Base-by-base conservation (phyloP, 1,140 invertebrate genomes). In the Meloidogyne exigua region DNA sequence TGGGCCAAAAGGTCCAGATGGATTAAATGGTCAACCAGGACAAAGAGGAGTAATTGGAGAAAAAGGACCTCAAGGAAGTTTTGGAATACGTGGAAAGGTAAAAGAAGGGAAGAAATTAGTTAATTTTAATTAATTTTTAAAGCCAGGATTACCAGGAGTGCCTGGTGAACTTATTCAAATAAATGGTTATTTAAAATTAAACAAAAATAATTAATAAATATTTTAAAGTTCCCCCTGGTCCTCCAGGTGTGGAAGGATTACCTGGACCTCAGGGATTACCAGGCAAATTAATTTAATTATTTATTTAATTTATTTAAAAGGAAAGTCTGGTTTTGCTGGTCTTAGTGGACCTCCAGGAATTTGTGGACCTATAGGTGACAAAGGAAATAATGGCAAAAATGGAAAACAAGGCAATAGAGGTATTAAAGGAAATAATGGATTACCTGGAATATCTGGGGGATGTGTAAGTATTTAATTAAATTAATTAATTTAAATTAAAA, bases 201-300 rank as follows among this genome's bases (percentile, higher is more conserved):
- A 57, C 10, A 9, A n/a, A 57, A n/a, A 21, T 57, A 21, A 57
- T 57, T n/a, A 9, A 15, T 57, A 10, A 18, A n/a, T n/a, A n/a
- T 57, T 57, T 57, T 57, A 2, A 7, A 57, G 49, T 57, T 57
- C 49, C 49, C 26, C 71, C 57, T 7, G 71, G 57, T 49, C 57
- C 57, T 26, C 57, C 57, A n/a, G 71, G 71, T 5, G 15, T 21
- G 7, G 21, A n/a, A 9, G 28, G 66, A 36, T n/a, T 36, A 15
- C 71, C 71, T 26, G 71, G 44, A n/a, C 36, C 36, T 64, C 71
- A 62, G 11, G 71, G 28, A 73, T 64, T 64, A 21, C 57, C 57
- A 1, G 49, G 49, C 21, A n/a, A 57, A n/a, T 57, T 57, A 57
- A 18, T n/a, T 57, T 9, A 57, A 57, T 18, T 18, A 49, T n/a